Percentiles rank a stretch among this genome's conserved stretches.
Evolutionary conservation across 2,888 invertebrate species (phyloP).

Genomic region (Oligia fasciuncula): DNA sequence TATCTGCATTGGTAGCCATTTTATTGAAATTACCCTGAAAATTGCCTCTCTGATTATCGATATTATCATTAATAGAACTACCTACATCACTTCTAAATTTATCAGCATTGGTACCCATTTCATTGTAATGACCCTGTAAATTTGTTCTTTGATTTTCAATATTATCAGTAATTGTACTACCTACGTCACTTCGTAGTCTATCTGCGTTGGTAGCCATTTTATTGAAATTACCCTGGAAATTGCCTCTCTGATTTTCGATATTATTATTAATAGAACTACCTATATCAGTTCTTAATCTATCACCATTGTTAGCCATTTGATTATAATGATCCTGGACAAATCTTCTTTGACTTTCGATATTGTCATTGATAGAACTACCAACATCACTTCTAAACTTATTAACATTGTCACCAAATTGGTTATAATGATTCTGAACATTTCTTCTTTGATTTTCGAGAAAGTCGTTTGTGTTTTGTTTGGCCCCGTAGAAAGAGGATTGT

Average conservation of each 20-base stretch:
- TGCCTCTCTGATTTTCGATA: neutral
- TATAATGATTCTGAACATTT: conserved; percentile 26
- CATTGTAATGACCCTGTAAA: too few relatives aligned
- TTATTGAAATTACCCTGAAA: neutral
- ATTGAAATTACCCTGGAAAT: neutral
- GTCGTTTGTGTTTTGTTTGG: conserved; percentile 25
- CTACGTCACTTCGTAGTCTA: too few relatives aligned
- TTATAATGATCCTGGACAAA: neutral
- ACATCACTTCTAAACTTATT: conserved; percentile 19
- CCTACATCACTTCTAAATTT: neutral
- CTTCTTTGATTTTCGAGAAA: conserved; percentile 39
- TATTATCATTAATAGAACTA: neutral
- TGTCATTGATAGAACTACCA: neutral
- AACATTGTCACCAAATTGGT: conserved; percentile 11
- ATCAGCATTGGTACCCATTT: neutral
- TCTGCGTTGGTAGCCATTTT: neutral
- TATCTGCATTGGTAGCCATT: neutral
- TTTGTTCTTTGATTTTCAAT: too few relatives aligned
- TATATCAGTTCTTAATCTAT: neutral
- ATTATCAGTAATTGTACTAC: too few relatives aligned
- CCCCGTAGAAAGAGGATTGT: conserved; percentile 16
- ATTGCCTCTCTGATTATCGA: neutral
- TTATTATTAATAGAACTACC: neutral
- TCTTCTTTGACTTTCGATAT: neutral
- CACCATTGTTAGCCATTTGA: neutral